A percentile compares a stretch with the other conserved stretches of the same genome.
These are phyloP conservation scores for Tenodera sinensis DNA, from an alignment of 2,888 invertebrate genomes.

Conservation along the genomic window DNA sequence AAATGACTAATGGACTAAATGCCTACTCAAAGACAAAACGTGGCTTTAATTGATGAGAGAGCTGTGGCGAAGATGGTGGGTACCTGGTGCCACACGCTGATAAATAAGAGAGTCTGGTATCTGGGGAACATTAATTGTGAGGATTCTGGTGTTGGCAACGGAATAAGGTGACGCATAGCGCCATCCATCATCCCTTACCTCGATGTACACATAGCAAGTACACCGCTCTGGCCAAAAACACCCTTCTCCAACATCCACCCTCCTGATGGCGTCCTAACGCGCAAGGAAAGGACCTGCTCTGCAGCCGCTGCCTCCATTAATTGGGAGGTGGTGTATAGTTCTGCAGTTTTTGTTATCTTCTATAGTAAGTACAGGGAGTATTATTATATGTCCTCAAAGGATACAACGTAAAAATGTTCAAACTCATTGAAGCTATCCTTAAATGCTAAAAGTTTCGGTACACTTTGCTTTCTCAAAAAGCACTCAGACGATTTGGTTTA, in stretches of 20 bases:
- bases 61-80: not conserved
- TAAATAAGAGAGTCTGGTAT: not conserved
- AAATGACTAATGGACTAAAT: not conserved
- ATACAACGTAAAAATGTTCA: no score
- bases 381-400: no score
- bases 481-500: no score
- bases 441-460: no score
- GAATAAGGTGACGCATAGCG: not conserved
- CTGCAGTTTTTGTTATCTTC: no score
- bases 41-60: not conserved
- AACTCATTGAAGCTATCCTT: no score
- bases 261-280: not conserved
- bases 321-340: no score
- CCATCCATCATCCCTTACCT: not conserved
- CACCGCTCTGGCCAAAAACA: not conserved
- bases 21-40: not conserved
- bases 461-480: no score
- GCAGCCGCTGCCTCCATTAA: no score
- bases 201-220: not conserved
- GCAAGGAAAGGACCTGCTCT: no score
- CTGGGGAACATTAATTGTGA: not conserved
- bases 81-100: not conserved
- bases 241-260: not conserved
- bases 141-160: not conserved
- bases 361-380: no score